These are phyloP conservation scores for Mellivora capensis DNA, from an alignment of 2,113 vertebrate genomes.

Conservation along the genomic window DNA sequence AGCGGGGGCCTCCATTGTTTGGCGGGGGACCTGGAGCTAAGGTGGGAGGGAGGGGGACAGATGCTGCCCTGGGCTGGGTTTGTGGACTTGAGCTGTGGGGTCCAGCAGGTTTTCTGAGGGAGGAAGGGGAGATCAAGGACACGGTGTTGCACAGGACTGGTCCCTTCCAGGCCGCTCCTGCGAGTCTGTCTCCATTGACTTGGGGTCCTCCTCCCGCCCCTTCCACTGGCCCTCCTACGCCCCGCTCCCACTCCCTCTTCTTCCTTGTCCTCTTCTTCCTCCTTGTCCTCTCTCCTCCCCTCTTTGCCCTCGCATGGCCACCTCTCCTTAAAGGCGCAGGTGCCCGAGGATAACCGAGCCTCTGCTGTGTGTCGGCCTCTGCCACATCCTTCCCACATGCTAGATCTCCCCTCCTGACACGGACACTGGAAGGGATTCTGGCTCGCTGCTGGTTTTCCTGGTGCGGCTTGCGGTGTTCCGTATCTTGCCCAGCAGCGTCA, in stretches of 20 bases:
- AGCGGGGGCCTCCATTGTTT: background rate
- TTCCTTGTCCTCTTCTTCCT: fast-evolving
- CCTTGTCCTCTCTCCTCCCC: background rate
- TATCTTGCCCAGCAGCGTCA: fast-evolving
- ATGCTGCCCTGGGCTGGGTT: background rate
- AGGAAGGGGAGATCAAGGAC: background rate
- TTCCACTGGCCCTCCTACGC: background rate
- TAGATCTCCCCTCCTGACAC: background rate
- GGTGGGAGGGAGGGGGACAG: background rate
- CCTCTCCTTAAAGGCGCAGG: background rate
- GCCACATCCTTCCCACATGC: fast-evolving
- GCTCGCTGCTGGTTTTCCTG: no score
- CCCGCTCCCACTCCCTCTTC: background rate
- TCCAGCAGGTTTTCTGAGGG: background rate
- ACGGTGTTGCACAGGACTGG: fast-evolving
- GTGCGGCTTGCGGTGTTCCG: fast-evolving
- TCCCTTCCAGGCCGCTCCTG: fast-evolving
- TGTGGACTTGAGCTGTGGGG: background rate
- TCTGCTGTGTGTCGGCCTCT: background rate
- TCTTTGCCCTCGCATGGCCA: fast-evolving
- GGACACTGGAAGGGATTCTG: fast-evolving
- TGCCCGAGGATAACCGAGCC: fast-evolving
- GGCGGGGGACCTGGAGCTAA: no score
- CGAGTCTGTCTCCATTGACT: fast-evolving
- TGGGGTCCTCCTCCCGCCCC: background rate